Evolutionary conservation across 2,113 vertebrate genomes (phyloP), one percentile per base, ranked within the genome.

Genomic region (Acrocephalus kingi): DNA sequence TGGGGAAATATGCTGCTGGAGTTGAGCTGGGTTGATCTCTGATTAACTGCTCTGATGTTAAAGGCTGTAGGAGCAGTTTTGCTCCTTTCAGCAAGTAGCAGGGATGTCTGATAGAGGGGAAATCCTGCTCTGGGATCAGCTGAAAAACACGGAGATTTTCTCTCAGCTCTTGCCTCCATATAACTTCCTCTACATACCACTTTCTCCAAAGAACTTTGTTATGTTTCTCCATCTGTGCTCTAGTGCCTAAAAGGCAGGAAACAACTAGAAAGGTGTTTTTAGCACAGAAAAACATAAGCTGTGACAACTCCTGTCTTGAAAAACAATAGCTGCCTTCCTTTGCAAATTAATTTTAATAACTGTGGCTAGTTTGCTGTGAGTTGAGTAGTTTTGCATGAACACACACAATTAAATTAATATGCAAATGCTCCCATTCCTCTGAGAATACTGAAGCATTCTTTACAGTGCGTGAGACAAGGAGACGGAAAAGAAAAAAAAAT

Each of bases 371-470:
- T 98, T 98, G 75, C 94, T 95, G 85, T 93, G 97, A 97, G 94
- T 94, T 89, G 90, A 97, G 96, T 93, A 97, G 97, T 96, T 97
- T 98, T 98, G 97, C 97, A 97, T 98, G 97, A 98, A 96, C 94
- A 97, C 87, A 97, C 97, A 97, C 97, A 98, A 97, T 98, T 97
- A 98, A 97, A 98, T 98, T 98, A 97, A 97, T 97, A 98, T 98
- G 98, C 96, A 98, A 98, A 98, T 98, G 45, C 67, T 93, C 79
- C 46, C 79, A 79, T 90, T 95, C 91, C 94, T 93, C 67, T 87
- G 95, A 96, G 96, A 97, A 97, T 97, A 96, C 62, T 73, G 79
- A 97, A 84, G 83, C 89, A 71, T 93, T 95, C 66, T 96, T 96
- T 96, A 87, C 76, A 86, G 91, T 13, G 3, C 90, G 89, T 49